phyloP scores from a whole-genome alignment of 2,113 vertebrate species.

The Cavia porcellus region DNA sequence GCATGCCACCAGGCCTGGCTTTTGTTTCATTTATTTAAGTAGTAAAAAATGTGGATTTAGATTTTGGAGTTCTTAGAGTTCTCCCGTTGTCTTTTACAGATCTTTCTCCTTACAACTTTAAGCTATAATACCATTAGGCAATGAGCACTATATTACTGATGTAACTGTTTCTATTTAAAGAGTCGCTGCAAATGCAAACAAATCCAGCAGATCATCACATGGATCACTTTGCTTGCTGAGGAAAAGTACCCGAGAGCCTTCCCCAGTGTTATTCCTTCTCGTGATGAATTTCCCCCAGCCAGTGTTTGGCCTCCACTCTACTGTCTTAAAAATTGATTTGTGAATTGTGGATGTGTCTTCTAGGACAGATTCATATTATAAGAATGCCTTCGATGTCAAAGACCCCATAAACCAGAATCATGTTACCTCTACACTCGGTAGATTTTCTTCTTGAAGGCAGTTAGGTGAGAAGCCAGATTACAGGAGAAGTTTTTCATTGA shows the following conservation, averaged over 20 bases:
- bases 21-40: conserved; percentile 75
- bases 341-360: neutral
- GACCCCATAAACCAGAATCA: neutral
- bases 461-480: neutral
- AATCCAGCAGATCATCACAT: neutral
- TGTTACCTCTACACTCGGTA: neutral
- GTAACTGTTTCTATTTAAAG: neutral
- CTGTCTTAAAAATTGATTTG: neutral
- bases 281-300: neutral
- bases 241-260: neutral
- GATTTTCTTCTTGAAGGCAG: neutral
- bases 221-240: neutral
- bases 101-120: neutral
- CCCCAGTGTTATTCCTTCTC: neutral
- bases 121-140: neutral
- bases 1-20: too few relatives aligned
- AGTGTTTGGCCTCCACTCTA: neutral
- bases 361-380: neutral
- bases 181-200: neutral
- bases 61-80: neutral
- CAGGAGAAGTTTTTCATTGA: neutral
- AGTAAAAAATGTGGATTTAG: neutral
- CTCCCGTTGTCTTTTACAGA: neutral
- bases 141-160: neutral
- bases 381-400: neutral